Evolutionary conservation across 1,140 invertebrate genomes (phyloP).

Genomic region (Bombus superbus): DNA sequence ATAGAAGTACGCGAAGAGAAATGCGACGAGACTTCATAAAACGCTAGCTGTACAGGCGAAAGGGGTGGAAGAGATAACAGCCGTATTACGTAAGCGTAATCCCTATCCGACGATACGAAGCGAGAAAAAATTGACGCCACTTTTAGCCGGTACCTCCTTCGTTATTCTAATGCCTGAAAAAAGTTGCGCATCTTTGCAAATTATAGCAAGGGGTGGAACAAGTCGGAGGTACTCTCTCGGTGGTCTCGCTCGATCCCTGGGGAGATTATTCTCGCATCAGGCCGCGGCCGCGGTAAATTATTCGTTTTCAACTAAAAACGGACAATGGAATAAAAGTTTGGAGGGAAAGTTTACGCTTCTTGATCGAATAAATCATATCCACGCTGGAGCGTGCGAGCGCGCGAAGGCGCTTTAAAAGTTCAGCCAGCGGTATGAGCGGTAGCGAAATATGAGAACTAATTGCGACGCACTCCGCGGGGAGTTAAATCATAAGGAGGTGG

Average conservation of each 20-base stretch:
- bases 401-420: conserved; percentile 38
- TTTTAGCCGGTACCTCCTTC: neutral
- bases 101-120: neutral
- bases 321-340: conserved; percentile 45
- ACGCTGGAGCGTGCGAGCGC: neutral
- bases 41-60: conserved; percentile 14
- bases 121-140: neutral
- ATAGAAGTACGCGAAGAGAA: neutral
- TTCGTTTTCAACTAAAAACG: conserved; percentile 43
- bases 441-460: conserved; percentile 74
- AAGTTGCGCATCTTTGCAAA: conserved; percentile 30
- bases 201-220: neutral
- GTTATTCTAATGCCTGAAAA: conserved; percentile 8
- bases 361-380: conserved; percentile 24
- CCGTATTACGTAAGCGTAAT: conserved; percentile 6
- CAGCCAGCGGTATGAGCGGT: neutral
- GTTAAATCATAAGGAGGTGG: conserved; percentile 52
- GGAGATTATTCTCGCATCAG: conserved; percentile 31
- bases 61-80: conserved; percentile 18
- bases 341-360: conserved; percentile 41
- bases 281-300: neutral
- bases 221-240: no score
- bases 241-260: neutral
- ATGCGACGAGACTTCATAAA: neutral
- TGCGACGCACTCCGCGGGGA: conserved; percentile 79